Evolutionary conservation across 2,888 invertebrate genomes (phyloP), one percentile per base, ranked within the genome.

Genomic region (Cantharis lateralis): DNA sequence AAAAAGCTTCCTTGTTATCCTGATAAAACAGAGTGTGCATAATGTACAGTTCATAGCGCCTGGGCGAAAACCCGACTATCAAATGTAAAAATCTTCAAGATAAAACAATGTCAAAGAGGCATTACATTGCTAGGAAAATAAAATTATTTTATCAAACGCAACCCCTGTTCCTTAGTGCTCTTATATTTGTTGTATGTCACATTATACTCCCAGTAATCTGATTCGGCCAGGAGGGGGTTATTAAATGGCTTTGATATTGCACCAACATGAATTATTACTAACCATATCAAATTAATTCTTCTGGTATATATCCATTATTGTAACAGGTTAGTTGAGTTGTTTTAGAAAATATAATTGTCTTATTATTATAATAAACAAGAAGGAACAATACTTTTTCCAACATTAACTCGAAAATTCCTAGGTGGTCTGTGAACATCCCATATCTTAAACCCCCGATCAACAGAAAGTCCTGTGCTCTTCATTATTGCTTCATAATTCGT

Each of bases 401-500:
- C 13, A 20, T 66, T 66, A 66, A 66, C 18, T 18, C 16, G 18
- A 66, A 81, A 81, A 83, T 78, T 82, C 81, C 82, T 85, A 84
- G 85, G 86, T 86, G 86, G 85, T 84, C 85, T 80, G 80, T 70
- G 79, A 79, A 83, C 81, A 82, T 82, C 81, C 82, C 81, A 83
- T 84, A 84, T 85, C 85, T 82, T 26, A 68, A 80, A 81, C 83
- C 84, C 85, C 82, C 82, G 83, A 85, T 85, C 85, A 84, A 78
- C 80, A 78, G 82, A 82, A 81, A 81, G 82, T 82, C 83, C 83
- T 83, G 83, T 84, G 85, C 84, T 85, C 85, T 86, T 87, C 86
- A 87, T 87, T 87, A 87, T 87, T 87, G 86, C 87, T 83, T 86
- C 86, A 86, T 87, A 87, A 86, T 85, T 87, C 84, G 84, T 85